phyloP scores from a whole-genome alignment of 2,888 invertebrate genomes.

The Lycocerus yunnanus region DNA sequence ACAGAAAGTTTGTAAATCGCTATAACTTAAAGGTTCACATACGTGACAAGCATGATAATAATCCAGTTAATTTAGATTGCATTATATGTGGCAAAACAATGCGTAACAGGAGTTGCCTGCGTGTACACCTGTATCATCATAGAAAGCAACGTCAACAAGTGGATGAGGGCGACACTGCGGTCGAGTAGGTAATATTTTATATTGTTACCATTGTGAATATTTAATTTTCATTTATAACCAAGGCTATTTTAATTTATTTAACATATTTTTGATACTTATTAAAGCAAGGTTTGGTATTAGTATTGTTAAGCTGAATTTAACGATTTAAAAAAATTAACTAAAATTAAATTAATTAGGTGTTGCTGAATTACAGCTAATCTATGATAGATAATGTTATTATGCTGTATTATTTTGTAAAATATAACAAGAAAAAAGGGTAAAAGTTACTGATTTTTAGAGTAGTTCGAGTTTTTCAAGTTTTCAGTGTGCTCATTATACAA shows the following conservation, averaged over 20 bases:
- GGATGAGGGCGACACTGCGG: slow-evolving; percentile 16
- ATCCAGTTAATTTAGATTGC: slow-evolving; percentile 69
- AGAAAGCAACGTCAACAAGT: slow-evolving; percentile 57
- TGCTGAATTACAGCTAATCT: neutral
- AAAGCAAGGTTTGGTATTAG: neutral
- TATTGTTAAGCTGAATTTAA: neutral
- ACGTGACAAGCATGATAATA: slow-evolving; percentile 72
- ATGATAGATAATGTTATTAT: neutral
- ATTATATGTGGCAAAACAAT: slow-evolving; percentile 71
- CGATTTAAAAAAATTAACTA: neutral
- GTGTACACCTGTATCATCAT: slow-evolving; percentile 70
- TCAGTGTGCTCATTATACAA: neutral
- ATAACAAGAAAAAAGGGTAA: neutral
- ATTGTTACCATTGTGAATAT: neutral
- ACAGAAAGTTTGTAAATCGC: slow-evolving; percentile 67
- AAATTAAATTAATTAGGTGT: neutral
- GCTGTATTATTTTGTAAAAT: neutral
- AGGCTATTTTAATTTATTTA: neutral
- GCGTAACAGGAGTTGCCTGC: slow-evolving; percentile 66
- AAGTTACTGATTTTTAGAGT: neutral
- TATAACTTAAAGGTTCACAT: slow-evolving; percentile 75
- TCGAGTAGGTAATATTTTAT: slow-evolving; percentile 10
- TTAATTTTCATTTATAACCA: neutral
- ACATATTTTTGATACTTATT: slow-evolving; percentile 3
- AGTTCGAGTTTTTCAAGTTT: neutral